Evolutionary conservation across 92 coral and sea anemone genomes (phyloP), one percentile per base, ranked within the genome.

Genomic region (Nematostella vectensis): DNA sequence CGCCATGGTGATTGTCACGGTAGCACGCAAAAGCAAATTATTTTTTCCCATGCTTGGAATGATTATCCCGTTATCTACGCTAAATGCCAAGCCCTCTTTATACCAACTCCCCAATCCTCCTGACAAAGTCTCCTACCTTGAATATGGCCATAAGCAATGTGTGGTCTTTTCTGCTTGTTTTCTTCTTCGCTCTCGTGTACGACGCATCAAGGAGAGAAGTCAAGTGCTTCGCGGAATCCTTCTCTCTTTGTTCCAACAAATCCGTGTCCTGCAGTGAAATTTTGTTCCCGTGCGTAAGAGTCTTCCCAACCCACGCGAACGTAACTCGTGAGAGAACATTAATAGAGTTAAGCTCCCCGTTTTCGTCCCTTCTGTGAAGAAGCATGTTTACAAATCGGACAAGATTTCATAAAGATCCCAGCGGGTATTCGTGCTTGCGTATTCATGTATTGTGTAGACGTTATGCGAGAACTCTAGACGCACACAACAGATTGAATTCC

Each of bases 261-360:
- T 66, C 63, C 18, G 47, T 26, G 16, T 66, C 72, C 55, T 66
- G 72, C 3, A 66, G 28, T 21, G 45, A 63, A 12, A 50, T 42
- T 8, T 48, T 57, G 29, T 66, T 66, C 16, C 72, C 72, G 37
- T 45, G 57, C 30, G 54, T 37, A 11, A 66, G 36, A 6, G 55
- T 66, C 21, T 66, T 33, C 25, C 36, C 50, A 27, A 66, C 44
- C 72, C 72, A 66, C 11, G 55, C 23, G 31, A 42, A 66, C 16
- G 72, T 54, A 22, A 66, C 11, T 9, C 63, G 72, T 43, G 72
- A 66, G 3, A 29, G 19, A 1, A 66, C 20, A 1, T 51, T 29
- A 4, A 45, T 52, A 1, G 72, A 59, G 23, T 54, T 20, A 12
- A 42, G 20, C 22, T 66, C 55, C 18, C 72, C 72, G 11, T 42